Evolutionary conservation across 2,888 invertebrate species (phyloP).

Genomic region (Eilema griseolum): DNA sequence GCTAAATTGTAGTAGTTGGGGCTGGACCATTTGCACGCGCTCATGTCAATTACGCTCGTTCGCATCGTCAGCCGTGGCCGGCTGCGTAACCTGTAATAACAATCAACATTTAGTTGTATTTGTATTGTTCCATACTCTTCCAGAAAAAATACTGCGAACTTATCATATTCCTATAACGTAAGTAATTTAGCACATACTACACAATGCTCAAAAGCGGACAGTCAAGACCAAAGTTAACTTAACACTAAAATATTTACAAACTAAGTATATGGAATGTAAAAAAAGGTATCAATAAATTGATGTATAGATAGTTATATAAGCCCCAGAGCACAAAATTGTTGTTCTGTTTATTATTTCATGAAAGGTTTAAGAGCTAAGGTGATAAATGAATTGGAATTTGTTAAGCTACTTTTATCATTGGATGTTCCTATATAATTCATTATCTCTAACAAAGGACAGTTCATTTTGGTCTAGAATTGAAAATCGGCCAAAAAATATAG

Average conservation of each 20-base stretch:
- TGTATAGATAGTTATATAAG: background rate
- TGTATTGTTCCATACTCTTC: constrained; percentile 9
- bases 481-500: no score
- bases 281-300: no score
- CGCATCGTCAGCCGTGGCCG: constrained; percentile 44
- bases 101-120: constrained; percentile 29
- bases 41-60: constrained; percentile 51
- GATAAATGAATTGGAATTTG: background rate
- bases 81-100: constrained; percentile 56
- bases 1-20: constrained; percentile 42
- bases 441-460: no score
- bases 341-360: no score
- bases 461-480: no score
- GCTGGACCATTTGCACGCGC: constrained; percentile 25
- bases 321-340: background rate
- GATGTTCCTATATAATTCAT: background rate
- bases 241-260: background rate
- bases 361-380: background rate
- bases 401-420: background rate
- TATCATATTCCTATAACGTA: background rate
- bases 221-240: background rate
- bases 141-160: background rate
- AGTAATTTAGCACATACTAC: background rate
- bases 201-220: no score
- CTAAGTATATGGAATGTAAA: no score